Evolutionary conservation across 2,113 vertebrate species (phyloP).

Genomic region (Nerophis ophidion): DNA sequence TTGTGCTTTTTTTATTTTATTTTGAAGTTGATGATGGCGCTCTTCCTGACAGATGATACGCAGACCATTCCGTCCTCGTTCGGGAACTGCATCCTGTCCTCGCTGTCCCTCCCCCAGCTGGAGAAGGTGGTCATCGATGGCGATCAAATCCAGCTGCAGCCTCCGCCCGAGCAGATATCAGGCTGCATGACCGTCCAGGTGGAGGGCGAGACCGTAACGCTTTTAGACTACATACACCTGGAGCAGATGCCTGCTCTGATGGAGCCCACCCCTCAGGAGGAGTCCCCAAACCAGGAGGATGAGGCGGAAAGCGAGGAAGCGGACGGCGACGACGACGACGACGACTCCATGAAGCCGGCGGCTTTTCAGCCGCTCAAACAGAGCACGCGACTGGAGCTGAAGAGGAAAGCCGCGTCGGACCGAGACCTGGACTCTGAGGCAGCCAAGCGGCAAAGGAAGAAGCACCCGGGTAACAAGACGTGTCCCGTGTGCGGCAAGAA

Average conservation of each 20-base stretch:
- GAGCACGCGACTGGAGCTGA: constrained; percentile 57
- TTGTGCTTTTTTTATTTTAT: too few relatives aligned
- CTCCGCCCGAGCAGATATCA: constrained; percentile 37
- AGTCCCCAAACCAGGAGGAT: background rate
- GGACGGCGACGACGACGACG: background rate
- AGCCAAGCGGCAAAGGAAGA: constrained; percentile 47
- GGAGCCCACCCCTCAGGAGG: constrained; percentile 6
- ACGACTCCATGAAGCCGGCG: constrained; percentile 41
- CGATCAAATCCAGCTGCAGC: constrained; percentile 42
- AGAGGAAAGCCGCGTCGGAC: constrained; percentile 17
- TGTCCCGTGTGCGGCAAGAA: constrained; percentile 61
- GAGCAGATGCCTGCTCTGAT: constrained; percentile 35
- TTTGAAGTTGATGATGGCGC: background rate
- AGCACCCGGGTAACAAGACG: constrained; percentile 51
- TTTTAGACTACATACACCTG: constrained; percentile 62
- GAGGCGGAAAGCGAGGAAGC: background rate
- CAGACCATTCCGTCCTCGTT: constrained; percentile 55
- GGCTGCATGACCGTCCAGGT: constrained; percentile 59
- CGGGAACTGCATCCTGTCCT: constrained; percentile 69
- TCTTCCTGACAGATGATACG: constrained; percentile 46
- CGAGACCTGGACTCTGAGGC: constrained; percentile 2
- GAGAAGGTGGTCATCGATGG: constrained; percentile 58
- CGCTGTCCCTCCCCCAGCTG: constrained; percentile 61
- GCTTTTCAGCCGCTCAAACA: constrained; percentile 63
- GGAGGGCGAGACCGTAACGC: constrained; percentile 58